Evolutionary conservation across 2,113 vertebrate genomes (phyloP), one percentile per base, ranked within the genome.

Genomic region (Phrynosoma blainvillii): DNA sequence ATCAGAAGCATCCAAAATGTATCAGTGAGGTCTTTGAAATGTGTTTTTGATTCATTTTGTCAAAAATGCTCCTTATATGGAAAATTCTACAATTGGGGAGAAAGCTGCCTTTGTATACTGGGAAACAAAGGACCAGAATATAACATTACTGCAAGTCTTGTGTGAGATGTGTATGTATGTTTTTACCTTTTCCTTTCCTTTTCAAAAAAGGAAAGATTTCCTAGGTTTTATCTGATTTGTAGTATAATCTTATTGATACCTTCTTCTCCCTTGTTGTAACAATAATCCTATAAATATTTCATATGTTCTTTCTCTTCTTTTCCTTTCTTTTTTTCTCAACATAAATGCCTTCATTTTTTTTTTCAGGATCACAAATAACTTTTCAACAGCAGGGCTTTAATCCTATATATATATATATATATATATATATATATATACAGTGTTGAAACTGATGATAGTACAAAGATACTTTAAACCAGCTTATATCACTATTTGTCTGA

Each of bases 1-100:
- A 89, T 90, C 77, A 93, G 84, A 91, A 86, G 9, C 84, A 92
- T 95, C 92, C 87, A 88, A 86, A 94, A 93, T 88, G 54, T 83
- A 92, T 82, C 80, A 88, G 76, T 89, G 91, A 81, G 62, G 47
- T 81, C 88, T 93, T 92, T 82, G 66, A 90, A 95, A 92, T 87
- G 85, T 92, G 47, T 71, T 42, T 94, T 89, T 83, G 65, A 80
- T 89, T 95, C 85, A 82, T 70, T 93, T 87, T 86, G 83, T 92
- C 93, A 84, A 82, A 16, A 36, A 87, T 87, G 83, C 65, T 94
- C 89, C 73, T 93, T 93, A 87, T 86, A 89, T 77, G 90, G 88
- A 87, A 91, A 20, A 42, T 32, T 73, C n/a, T 84, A 62, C 66
- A 90, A 12, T 27, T 54, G 79, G 59, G 66, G 74, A 52, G 88